These are phyloP conservation scores for Sebastes dallii DNA, from an alignment of 2,797 vertebrate species.

Conservation along the genomic window DNA sequence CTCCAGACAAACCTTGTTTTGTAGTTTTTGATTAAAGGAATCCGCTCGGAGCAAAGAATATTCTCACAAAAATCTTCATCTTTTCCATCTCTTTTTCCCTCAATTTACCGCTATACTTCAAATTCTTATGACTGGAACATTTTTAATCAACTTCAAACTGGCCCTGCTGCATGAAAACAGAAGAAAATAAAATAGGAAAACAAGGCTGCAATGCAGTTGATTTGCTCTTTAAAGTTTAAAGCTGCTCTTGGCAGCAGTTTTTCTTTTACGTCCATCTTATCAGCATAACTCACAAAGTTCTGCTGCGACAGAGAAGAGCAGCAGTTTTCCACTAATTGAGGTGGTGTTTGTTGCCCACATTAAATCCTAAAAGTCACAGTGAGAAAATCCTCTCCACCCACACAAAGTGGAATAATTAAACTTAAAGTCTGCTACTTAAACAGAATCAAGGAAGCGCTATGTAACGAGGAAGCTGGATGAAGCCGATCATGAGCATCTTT, in stretches of 20 bases:
- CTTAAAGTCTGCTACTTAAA: not conserved
- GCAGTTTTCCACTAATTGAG: not conserved
- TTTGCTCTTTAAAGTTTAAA: conserved; percentile 5
- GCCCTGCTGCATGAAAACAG: not conserved
- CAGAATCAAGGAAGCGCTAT: not conserved
- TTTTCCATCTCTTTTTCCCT: not conserved
- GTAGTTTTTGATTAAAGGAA: not conserved
- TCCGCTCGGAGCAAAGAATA: not conserved
- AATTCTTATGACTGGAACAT: not conserved
- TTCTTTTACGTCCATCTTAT: not conserved
- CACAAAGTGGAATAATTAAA: not conserved
- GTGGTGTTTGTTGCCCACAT: not conserved
- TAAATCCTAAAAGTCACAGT: not conserved
- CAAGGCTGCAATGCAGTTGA: not conserved
- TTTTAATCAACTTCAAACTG: conserved; percentile 9
- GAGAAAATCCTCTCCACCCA: not conserved
- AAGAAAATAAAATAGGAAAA: not conserved
- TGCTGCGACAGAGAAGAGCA: not conserved
- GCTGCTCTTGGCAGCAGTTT: not conserved
- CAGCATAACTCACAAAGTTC: not conserved
- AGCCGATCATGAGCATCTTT: not conserved
- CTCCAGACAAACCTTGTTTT: not conserved
- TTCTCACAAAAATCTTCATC: not conserved
- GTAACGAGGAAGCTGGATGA: not conserved
- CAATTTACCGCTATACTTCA: not conserved